Conservation (phyloP, 2,797 vertebrate species). For the Syndactyla subalaris region DNA sequence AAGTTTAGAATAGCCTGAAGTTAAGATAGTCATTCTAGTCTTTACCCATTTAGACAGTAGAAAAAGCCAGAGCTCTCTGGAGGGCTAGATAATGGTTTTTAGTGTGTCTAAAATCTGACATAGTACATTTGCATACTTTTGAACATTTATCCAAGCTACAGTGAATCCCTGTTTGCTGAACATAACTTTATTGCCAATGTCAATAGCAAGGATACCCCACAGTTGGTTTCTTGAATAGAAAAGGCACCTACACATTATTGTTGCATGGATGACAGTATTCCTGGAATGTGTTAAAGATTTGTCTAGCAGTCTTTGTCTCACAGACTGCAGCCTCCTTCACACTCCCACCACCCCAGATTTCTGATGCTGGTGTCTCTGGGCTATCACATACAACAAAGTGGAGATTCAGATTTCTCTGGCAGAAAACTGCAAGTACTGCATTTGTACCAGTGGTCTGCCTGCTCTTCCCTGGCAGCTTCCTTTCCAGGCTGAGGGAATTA, state of each 20-base stretch:
- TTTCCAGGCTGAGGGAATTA: neutral
- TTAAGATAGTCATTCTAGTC: neutral
- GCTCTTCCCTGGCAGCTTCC: neutral
- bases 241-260: neutral
- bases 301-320: neutral
- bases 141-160: neutral
- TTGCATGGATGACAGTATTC: neutral
- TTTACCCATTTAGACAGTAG: neutral
- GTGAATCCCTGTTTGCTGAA: neutral
- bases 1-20: neutral
- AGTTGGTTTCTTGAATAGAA: neutral
- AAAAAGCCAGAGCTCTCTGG: neutral
- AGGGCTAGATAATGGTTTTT: neutral
- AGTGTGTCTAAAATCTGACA: neutral
- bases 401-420: neutral
- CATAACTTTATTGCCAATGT: neutral
- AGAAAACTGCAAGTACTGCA: neutral
- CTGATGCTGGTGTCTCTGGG: neutral
- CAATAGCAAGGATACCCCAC: neutral
- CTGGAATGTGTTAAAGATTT: neutral
- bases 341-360: neutral
- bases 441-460: neutral
- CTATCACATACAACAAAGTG: neutral
- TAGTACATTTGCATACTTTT: neutral
- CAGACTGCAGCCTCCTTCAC: neutral